Base-by-base conservation (phyloP, 2,797 vertebrate species). In the Antrozous pallidus region DNA sequence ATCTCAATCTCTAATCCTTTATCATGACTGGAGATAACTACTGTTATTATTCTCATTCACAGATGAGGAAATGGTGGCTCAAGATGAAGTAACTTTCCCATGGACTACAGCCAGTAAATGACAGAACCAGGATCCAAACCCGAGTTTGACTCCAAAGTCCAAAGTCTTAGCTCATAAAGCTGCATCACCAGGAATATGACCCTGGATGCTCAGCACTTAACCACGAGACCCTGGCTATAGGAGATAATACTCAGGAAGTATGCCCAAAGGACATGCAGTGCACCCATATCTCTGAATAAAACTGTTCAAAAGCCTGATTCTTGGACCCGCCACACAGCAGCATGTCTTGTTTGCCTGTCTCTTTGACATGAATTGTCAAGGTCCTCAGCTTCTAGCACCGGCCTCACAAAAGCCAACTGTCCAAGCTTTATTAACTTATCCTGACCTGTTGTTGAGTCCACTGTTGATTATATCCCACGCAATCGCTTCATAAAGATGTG, bases 1-100 rank as follows among this genome's bases (percentile, higher is more conserved):
- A 77, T n/a, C 49, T 96, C 70, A 67, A 40, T 71, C 24, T 84
- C 80, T 80, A 75, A 47, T 54, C 71, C 54, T 90, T 90, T 65
- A 74, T 88, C 36, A 45, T 0, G 17, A 75, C 13, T 47, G 18
- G 42, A 80, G 56, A 70, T 18, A 89, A 81, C 33, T 11, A 63
- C 40, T 90, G 69, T 81, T 61, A 71, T 36, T 56, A 79, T 49
- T 74, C 51, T 85, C 56, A 47, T 54, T 80, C 83, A 63, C 4
- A 71, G 33, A 71, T 56, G 40, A 93, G 38, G 61, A 92, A 88
- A 84, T 73, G 6, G 10, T 42, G n/a, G 38, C 31, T 91, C 26
- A 67, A 63, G 77, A 75, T 81, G 45, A 75, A 61, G 28, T 81
- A 81, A 90, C 36, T 58, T 65, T 78, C 8, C 63, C 61, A 54